Percentiles rank a stretch among this genome's conserved stretches.
Evolutionary conservation across 2,888 invertebrate genomes (phyloP).

Genomic region (Luffia ferchaultella): DNA sequence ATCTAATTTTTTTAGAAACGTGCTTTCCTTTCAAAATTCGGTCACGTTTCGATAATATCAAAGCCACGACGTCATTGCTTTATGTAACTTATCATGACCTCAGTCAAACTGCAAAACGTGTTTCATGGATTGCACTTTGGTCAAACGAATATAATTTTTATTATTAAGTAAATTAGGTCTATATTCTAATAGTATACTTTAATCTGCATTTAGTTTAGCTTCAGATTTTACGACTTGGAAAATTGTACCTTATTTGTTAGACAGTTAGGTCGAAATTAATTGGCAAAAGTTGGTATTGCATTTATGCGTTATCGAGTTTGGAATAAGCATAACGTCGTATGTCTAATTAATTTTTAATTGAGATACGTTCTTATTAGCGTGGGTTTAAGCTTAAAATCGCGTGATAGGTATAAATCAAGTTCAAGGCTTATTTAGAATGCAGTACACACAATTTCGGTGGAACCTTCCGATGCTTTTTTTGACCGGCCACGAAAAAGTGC

Average conservation of each 20-base stretch:
- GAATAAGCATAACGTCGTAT: not conserved
- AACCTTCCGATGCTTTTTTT: constrained; percentile 29
- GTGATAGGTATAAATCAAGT: not conserved
- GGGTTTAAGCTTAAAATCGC: constrained; percentile 16
- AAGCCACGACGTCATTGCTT: constrained; percentile 1
- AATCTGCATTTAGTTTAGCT: too few species aligned
- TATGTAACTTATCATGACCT: constrained; percentile 23
- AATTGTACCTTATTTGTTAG: too few species aligned
- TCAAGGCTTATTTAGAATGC: constrained; percentile 33
- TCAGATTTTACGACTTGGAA: too few species aligned
- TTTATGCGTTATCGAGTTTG: too few species aligned
- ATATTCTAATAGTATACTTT: too few species aligned
- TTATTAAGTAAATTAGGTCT: too few species aligned
- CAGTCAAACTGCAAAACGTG: constrained; percentile 20
- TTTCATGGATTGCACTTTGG: not conserved
- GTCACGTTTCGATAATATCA: too few species aligned
- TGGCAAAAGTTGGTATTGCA: too few species aligned
- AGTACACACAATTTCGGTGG: constrained; percentile 32
- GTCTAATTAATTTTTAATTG: constrained; percentile 1
- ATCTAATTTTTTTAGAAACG: too few species aligned
- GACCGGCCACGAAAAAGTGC: constrained; percentile 52
- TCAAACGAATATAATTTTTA: too few species aligned
- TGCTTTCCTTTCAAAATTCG: too few species aligned
- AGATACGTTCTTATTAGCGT: not conserved
- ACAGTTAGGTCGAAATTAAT: too few species aligned